Base-by-base conservation (phyloP, 1,140 invertebrate species). In the Homarus americanus region DNA sequence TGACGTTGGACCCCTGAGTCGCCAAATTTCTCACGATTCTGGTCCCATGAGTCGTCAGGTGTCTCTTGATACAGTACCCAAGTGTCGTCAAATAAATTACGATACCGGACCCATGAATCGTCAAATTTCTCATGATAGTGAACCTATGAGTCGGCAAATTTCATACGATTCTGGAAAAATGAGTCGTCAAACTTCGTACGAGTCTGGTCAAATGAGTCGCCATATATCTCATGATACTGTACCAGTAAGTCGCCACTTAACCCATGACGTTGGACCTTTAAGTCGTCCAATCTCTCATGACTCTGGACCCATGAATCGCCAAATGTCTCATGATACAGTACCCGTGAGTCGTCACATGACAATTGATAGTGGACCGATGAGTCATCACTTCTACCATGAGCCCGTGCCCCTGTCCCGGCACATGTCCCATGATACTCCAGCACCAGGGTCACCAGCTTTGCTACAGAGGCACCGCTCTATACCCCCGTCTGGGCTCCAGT, bases 391-490 rank as follows among this genome's bases (percentile, higher is more conserved):
- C 69, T 92, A 87, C 85, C 41, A 88, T 66, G 88, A 34, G 53
- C 73, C 79, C 40, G 41, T 49, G n/a, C 78, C 63, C 32, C n/a
- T 88, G 36, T 41, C 79, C 32, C 73, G 88, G 28, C 90, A 87
- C 82, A 53, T 85, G 73, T 84, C 88, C 72, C 86, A 88, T 36
- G 86, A 88, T 44, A 76, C 80, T n/a, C 17, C 80, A 24, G 34
- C 80, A 28, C 88, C 88, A 20, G 49, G 49, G 36, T 90, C 88
- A 17, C 88, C 88, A n/a, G 80, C 88, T 15, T n/a, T 83, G 66
- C 73, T 91, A 9, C 80, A 91, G 40, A 53, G 92, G 36, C 92
- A 93, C 72, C 69, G 83, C 58, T 92, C 91, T 41, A 73, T 91
- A 20, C 90, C 90, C 44, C 44, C 82, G 12, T 80, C 85, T 38